Evolutionary conservation across 1,140 invertebrate species (phyloP), one percentile per base, ranked within the genome.

Genomic region (Bradysia coprophila): DNA sequence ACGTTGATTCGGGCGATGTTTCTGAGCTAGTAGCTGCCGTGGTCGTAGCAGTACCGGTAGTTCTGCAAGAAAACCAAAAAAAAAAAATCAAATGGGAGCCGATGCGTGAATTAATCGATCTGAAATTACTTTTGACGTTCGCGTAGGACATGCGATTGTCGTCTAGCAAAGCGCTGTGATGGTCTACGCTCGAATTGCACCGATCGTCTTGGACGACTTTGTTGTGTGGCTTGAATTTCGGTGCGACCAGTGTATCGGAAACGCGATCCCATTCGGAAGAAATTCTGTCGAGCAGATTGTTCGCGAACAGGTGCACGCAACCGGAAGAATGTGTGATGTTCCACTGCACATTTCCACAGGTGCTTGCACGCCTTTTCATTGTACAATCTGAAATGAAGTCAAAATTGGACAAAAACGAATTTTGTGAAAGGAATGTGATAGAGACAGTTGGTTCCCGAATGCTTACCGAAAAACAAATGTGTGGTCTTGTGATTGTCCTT

Each of bases 341-440:
- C 95, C 1, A 98, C 88, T 18, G 94, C 94, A 70, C 94, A 98
- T 64, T 98, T 98, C 95, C 96, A 98, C 45, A 99, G 65, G 65
- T 98, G 94, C 63, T 99, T 99, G 59, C 91, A 94, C 1, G 94
- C 93, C 59, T 97, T 95, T 60, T 98, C 91, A 59, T 94, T 97
- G 32, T 84, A 77, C 41, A 98, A 62, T 38, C 38, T 39, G 15
- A 39, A 39, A 22, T 8, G 45, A 38, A 40, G 40, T 28, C 11
- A 46, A 39, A 21, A 42, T 23, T 34, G 21, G 4, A 21, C 16
- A 37, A 20, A 38, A 38, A 15, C 9, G 15, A 9, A 15, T n/a
- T 34, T 11, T 4, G n/a, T 16, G 18, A 11, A 5, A 16, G n/a
- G 3, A 15, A 16, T 34, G 32, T n/a, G 8, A 31, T 31, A 31